Evolutionary conservation across 2,888 invertebrate genomes (phyloP).

Genomic region (Eupithecia inturbata): DNA sequence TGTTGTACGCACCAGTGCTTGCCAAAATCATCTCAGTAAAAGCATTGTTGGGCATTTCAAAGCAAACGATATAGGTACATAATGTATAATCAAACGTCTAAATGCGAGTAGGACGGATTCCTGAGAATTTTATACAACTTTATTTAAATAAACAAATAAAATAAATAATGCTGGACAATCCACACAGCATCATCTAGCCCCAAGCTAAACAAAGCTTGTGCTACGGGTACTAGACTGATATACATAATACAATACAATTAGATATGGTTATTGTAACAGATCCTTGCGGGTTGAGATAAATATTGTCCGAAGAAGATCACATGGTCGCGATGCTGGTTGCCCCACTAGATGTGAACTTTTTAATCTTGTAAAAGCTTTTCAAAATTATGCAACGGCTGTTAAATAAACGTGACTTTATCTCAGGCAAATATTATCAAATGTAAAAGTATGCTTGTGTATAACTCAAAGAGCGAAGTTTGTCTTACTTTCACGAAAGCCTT

Average conservation of each 20-base stretch:
- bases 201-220: too few relatives aligned
- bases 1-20: neutral
- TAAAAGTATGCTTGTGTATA: conserved; percentile 2
- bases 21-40: neutral
- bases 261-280: neutral
- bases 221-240: too few relatives aligned
- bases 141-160: too few relatives aligned
- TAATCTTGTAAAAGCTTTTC: conserved; percentile 3
- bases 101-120: neutral
- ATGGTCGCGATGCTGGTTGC: neutral
- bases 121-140: neutral
- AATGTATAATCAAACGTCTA: neutral
- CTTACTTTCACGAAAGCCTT: conserved; percentile 10
- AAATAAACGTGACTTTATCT: neutral
- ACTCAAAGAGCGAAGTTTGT: conserved; percentile 9
- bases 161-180: too few relatives aligned
- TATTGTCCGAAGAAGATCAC: neutral
- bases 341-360: neutral
- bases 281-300: neutral
- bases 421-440: neutral
- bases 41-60: neutral
- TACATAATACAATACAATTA: too few relatives aligned
- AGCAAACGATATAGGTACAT: neutral
- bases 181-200: too few relatives aligned
- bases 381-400: neutral